A percentile compares a stretch with the other conserved stretches of the same genome.
phyloP scores from a whole-genome alignment of 2,113 vertebrate genomes.

The Erpornis zantholeuca region DNA sequence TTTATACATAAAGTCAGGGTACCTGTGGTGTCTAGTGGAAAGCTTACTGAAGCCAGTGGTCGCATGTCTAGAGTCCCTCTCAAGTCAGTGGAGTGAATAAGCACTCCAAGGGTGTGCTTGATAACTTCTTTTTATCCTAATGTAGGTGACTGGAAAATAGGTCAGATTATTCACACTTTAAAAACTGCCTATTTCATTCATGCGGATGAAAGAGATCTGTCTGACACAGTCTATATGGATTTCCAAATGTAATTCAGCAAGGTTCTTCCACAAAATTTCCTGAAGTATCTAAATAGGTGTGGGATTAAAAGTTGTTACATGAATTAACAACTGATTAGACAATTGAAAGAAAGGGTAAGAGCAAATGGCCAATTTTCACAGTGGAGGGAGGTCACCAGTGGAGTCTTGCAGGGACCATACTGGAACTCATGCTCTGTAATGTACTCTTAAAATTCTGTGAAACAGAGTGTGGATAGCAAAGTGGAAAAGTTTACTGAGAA shows the following conservation, averaged over 20 bases:
- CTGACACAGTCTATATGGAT: neutral
- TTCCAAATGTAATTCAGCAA: neutral
- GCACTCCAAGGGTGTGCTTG: neutral
- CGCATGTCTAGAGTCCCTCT: neutral
- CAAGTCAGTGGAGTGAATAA: neutral
- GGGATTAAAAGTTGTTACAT: neutral
- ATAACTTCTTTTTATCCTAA: neutral
- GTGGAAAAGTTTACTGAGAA: neutral
- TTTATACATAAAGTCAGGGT: neutral
- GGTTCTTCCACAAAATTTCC: neutral
- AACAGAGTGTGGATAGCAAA: neutral
- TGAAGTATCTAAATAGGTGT: neutral
- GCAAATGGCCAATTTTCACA: slow-evolving; percentile 22
- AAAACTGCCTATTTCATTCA: neutral
- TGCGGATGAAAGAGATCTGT: neutral
- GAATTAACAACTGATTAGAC: slow-evolving; percentile 44
- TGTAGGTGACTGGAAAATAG: neutral
- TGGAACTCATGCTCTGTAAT: neutral
- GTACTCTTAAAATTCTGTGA: neutral
- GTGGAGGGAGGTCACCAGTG: neutral
- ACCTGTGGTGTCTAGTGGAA: neutral
- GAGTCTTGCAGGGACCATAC: neutral
- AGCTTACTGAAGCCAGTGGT: neutral
- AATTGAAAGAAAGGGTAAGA: neutral
- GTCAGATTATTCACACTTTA: slow-evolving; percentile 18